Evolutionary conservation across 2,888 invertebrate genomes (phyloP).

Genomic region (Allophyes oxyacanthae): DNA sequence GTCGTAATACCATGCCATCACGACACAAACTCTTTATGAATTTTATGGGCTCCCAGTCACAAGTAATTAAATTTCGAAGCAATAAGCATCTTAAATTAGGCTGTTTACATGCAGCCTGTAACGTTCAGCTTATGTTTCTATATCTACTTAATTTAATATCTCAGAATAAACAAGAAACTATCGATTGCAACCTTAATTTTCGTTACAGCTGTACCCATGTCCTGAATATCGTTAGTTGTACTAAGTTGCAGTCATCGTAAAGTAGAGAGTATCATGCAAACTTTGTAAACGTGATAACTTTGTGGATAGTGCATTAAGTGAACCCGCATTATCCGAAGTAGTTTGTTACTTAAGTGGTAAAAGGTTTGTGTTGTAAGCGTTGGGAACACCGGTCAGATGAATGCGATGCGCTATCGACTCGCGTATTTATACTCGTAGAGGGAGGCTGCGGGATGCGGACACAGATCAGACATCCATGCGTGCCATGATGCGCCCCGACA

Average conservation of each 20-base stretch:
- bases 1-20: slow-evolving; percentile 56
- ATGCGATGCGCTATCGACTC: slow-evolving; percentile 75
- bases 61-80: slow-evolving; percentile 36
- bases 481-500: slow-evolving; percentile 22
- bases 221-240: slow-evolving; percentile 29
- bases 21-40: slow-evolving; percentile 43
- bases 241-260: slow-evolving; percentile 26
- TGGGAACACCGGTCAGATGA: slow-evolving; percentile 61
- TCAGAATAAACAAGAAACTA: slow-evolving; percentile 18
- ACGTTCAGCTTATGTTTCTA: slow-evolving; percentile 5
- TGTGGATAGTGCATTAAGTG: slow-evolving; percentile 36
- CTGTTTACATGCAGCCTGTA: slow-evolving; percentile 20
- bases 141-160: slow-evolving; percentile 14
- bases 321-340: slow-evolving; percentile 31
- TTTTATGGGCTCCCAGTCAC: slow-evolving; percentile 52
- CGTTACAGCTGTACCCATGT: slow-evolving; percentile 14
- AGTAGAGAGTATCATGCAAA: slow-evolving; percentile 22
- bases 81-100: slow-evolving; percentile 28
- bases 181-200: slow-evolving; percentile 43
- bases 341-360: slow-evolving; percentile 50
- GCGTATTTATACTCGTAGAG: slow-evolving; percentile 71
- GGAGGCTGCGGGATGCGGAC: slow-evolving; percentile 61
- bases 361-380: slow-evolving; percentile 60
- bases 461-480: slow-evolving; percentile 57
- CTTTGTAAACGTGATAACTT: slow-evolving; percentile 46